Base-by-base conservation (phyloP, 2,888 invertebrate genomes). In the Tipula confusa region DNA sequence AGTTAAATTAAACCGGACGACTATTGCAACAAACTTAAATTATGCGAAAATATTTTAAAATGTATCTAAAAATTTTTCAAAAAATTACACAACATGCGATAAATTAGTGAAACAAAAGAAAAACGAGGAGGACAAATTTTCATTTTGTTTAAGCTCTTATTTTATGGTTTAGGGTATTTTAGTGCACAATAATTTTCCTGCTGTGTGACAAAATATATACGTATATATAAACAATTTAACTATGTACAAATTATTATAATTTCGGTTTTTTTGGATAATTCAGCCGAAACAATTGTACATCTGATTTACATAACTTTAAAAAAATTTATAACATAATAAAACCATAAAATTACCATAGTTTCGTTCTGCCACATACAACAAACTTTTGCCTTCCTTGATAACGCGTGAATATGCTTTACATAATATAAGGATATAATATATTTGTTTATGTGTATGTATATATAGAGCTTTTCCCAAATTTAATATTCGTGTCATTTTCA, bases 401-500 rank as follows among this genome's bases (percentile, higher is more conserved):
- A 64, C 64, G 64, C 18, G 64, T 24, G n/a, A n/a, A 33, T 3
- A 33, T n/a, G n/a, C n/a, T n/a, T 9, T 64, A 24, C 24, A 64
- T 64, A 24, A 64, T 64, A 64, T 24, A 43, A 9, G 15, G 3
- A 15, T 43, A 43, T 33, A n/a, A 15, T 43, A 15, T 15, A 9
- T 64, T 64, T 64, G 18, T 24, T 9, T 64, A 9, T 24, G 24
- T 24, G 64, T 64, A 9, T 64, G 64, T 24, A n/a, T 64, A 64
- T 64, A 64, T 43, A 43, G 43, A 43, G 64, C 24, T 64, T 64
- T 64, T 64, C 64, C 18, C 64, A 64, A n/a, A 9, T 64, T 64
- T 64, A 64, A 64, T 64, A 64, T 64, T 64, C 64, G 64, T 64
- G 64, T 64, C 64, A 24, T 64, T 64, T 64, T 64, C 64, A 64